Base-by-base conservation (phyloP, 2,888 invertebrate genomes). In the Trissoscelio sp. region DNA sequence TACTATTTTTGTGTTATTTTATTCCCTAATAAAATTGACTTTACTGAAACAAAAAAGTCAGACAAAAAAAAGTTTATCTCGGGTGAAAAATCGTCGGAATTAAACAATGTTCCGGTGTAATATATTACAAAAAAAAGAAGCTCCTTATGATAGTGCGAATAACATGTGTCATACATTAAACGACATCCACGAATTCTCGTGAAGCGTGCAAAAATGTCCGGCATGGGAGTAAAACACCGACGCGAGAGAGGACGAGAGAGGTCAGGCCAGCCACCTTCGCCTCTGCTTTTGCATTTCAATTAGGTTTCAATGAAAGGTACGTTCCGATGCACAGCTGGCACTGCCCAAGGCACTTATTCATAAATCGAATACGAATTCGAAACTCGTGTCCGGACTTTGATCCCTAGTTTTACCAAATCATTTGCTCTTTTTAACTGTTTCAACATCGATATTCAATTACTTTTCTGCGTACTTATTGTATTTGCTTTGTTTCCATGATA, bases 241-340 rank as follows among this genome's bases (percentile, higher is more conserved):
- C 81, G 44, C 16, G 28, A 62, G 46, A 67, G 69, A 82, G 82
- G 82, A 85, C 83, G 83, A 83, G 83, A 84, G 83, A 79, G 83
- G 84, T 74, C 79, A 80, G 57, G 79, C 79, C 62, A 70, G 75
- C 80, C 84, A 86, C 86, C 85, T 85, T 85, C 79, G 83, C 81
- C 80, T 83, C 83, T 80, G 83, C 84, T 74, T 74, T 74, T 86
- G 88, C 85, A 88, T 88, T 86, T 83, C 86, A 88, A 88, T 88
- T 84, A 87, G 87, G 83, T 88, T 88, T 87, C 87, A 88, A 88
- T 87, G 88, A 87, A 87, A 88, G 87, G 85, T 85, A 84, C 80
- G 84, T 83, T 82, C 73, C 84, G 83, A 80, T 79, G 82, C 78
- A 84, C 83, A 86, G 79, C 87, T 83, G 67, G 79, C 82, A 84